Conservation (phyloP, 2,888 invertebrate species). For the Metopia argyrocephala region DNA sequence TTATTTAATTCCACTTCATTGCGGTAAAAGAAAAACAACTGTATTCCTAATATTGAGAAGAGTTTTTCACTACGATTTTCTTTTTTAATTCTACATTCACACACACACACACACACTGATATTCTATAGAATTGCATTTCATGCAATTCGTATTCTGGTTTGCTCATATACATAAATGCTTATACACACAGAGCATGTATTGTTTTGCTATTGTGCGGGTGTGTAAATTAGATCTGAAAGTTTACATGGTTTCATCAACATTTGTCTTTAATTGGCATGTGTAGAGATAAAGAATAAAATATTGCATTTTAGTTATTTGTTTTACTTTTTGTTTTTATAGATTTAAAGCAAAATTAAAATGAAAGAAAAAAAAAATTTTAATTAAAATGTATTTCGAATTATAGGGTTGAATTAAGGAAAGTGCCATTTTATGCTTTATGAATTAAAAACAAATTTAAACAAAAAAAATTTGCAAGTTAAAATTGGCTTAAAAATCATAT, state of each 20-base stretch:
- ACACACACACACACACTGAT: neutral
- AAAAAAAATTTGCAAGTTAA: too few species aligned
- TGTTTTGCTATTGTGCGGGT: slow-evolving; percentile 8
- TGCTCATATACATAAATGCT: neutral
- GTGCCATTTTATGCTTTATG: too few species aligned
- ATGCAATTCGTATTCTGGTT: neutral
- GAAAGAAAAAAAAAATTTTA: too few species aligned
- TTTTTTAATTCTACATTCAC: neutral
- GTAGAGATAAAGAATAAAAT: slow-evolving; percentile 53
- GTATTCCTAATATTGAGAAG: neutral
- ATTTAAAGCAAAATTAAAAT: too few species aligned
- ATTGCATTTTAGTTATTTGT: slow-evolving; percentile 15
- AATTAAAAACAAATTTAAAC: too few species aligned
- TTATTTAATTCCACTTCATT: slow-evolving; percentile 58
- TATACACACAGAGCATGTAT: neutral
- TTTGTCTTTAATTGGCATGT: slow-evolving; percentile 59
- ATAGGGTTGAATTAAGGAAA: too few species aligned
- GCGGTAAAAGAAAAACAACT: slow-evolving; percentile 8
- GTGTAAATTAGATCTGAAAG: slow-evolving; percentile 26
- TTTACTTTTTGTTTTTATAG: neutral
- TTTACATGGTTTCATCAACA: slow-evolving; percentile 56
- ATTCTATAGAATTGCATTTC: neutral
- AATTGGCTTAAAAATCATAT: too few species aligned
- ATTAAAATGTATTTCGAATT: too few species aligned
- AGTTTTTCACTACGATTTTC: neutral